Evolutionary conservation across 1,140 invertebrate species (phyloP), one percentile per base, ranked within the genome.

Genomic region (Heliconius hermathena): DNA sequence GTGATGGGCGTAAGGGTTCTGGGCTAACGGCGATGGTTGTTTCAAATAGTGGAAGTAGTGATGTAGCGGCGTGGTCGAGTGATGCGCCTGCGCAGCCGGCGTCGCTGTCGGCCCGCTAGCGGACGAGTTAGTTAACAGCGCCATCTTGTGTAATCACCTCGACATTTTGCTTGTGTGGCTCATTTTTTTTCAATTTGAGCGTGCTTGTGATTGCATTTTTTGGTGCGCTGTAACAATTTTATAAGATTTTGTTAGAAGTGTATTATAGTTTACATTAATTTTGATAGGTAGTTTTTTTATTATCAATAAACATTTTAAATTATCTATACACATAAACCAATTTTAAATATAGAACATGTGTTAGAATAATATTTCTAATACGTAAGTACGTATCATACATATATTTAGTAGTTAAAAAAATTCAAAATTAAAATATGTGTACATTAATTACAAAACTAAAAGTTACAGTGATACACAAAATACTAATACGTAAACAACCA

Each of bases 21-120:
- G 94, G 8, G 91, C 88, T 16, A 94, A 82, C 18, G 92, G 92
- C 26, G 92, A 91, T 9, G 94, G 93, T 74, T 93, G 92, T 83
- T 95, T 95, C 78, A 95, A 80, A 76, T 95, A 95, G 78, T 91
- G 91, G 83, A 95, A 94, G 84, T 95, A 95, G 84, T 95, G 94
- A 71, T 95, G 94, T 1, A 95, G 83, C 5, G 94, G 93, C 54
- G 94, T 94, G 9, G 93, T 88, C 0, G 91, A 89, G 71, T 93
- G 90, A 74, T 93, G 92, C 13, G 93, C 91, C 75, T 92, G 91
- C 16, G 88, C 89, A 57, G 90, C 75, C 33, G 89, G 90, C n/a
- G 87, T 81, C 26, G 89, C 84, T 22, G 90, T 87, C 41, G 91
- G 89, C 26, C 90, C 91, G 49, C 88, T 85, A 9, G 89, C 85